phyloP scores from a whole-genome alignment of 2,888 invertebrate genomes.

The Heteropelma amictum region DNA sequence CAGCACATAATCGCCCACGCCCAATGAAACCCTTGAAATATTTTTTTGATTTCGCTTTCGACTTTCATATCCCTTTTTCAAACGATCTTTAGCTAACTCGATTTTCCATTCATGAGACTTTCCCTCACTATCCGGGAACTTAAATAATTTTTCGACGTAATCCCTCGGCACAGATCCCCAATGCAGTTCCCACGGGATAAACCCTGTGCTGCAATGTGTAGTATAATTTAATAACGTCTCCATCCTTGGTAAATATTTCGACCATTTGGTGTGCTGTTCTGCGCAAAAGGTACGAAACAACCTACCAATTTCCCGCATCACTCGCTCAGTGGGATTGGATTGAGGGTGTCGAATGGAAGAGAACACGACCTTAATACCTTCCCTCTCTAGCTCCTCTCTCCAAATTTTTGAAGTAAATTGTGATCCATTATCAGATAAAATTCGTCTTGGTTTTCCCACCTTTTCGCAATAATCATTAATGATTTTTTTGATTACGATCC shows the following conservation, averaged over 20 bases:
- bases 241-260: constrained; percentile 19
- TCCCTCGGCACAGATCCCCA: background rate
- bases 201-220: constrained; percentile 38
- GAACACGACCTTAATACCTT: constrained; percentile 12
- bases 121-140: background rate
- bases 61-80: background rate
- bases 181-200: constrained; percentile 29
- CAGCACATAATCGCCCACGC: background rate
- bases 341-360: constrained; percentile 50
- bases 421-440: constrained; percentile 36
- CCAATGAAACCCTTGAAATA: background rate
- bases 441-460: background rate
- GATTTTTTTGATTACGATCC: background rate
- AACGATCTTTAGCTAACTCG: background rate
- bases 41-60: background rate
- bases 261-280: constrained; percentile 42
- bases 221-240: constrained; percentile 28
- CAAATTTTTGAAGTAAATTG: constrained; percentile 31
- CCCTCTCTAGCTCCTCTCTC: background rate
- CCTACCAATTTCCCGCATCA: constrained; percentile 53
- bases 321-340: constrained; percentile 41
- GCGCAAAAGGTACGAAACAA: constrained; percentile 40
- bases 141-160: constrained; percentile 14
- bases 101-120: background rate
- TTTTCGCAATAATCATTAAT: background rate